Evolutionary conservation across 2,797 vertebrate genomes (phyloP).

Genomic region (Xiphorhynchus erythropygius): DNA sequence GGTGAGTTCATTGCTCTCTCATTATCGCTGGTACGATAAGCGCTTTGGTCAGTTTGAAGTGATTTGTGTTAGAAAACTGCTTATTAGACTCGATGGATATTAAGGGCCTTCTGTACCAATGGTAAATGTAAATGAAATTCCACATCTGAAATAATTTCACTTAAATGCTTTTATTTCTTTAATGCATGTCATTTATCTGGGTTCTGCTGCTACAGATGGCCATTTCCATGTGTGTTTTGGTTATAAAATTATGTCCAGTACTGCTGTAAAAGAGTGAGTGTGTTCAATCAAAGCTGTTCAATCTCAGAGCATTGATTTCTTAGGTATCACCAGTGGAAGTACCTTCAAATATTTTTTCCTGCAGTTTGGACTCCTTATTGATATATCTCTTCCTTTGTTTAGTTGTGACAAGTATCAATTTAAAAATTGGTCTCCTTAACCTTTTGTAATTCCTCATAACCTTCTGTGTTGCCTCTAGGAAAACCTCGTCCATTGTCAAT

Average conservation of each 20-base stretch:
- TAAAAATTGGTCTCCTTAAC: not conserved
- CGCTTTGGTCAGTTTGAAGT: not conserved
- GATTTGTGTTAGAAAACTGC: not conserved
- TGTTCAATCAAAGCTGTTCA: not conserved
- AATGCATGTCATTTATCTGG: not conserved
- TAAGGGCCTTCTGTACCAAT: not conserved
- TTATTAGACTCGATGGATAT: not conserved
- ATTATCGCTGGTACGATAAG: not conserved
- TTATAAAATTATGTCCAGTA: not conserved
- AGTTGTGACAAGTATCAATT: not conserved
- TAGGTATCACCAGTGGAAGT: not conserved
- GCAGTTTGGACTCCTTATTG: not conserved
- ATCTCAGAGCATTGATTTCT: not conserved
- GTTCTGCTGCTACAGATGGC: not conserved
- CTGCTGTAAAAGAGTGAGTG: not conserved
- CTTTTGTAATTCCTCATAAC: not conserved
- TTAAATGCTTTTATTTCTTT: not conserved
- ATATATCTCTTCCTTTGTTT: not conserved
- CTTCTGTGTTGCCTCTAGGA: constrained; percentile 70
- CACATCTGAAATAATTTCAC: constrained; percentile 31
- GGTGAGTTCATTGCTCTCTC: constrained; percentile 69
- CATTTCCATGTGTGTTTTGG: not conserved
- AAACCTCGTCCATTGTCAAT: constrained; percentile 94
- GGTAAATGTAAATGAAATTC: constrained; percentile 39
- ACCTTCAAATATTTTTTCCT: not conserved